Evolutionary conservation across 2,113 vertebrate genomes (phyloP).

Genomic region (Lycaon pictus): DNA sequence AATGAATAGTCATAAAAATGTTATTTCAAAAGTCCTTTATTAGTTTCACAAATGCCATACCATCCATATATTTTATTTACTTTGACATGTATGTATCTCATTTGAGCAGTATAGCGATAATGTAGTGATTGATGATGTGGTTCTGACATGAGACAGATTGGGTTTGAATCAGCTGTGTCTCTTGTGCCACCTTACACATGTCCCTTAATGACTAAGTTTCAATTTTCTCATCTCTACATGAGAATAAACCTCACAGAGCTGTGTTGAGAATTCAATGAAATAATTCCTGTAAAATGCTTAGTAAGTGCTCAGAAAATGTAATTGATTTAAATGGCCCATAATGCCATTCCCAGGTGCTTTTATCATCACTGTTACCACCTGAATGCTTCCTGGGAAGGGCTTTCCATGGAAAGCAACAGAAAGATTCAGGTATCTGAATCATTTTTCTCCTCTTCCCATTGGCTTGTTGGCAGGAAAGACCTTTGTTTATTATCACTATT

Average conservation of each 20-base stretch:
- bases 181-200: not conserved
- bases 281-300: slow-evolving; percentile 40
- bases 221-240: slow-evolving; percentile 34
- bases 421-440: not conserved
- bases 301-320: slow-evolving; percentile 33
- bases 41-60: not conserved
- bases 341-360: not conserved
- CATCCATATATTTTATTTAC: not conserved
- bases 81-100: slow-evolving; percentile 12
- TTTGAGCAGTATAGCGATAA: not conserved
- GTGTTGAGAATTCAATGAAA: not conserved
- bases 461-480: not conserved
- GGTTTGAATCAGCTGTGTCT: slow-evolving; percentile 21
- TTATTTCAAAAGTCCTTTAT: slow-evolving; percentile 51
- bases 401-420: not conserved
- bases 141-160: not conserved
- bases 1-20: not conserved
- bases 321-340: slow-evolving; percentile 10
- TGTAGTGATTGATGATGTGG: not conserved
- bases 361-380: not conserved
- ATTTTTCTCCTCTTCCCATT: slow-evolving; percentile 34
- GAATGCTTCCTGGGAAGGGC: slow-evolving; percentile 4
- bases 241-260: not conserved
- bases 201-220: not conserved
- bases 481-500: not conserved